Percentiles rank a stretch among this genome's conserved stretches.
phyloP scores from a whole-genome alignment of 1,140 invertebrate species.

The Microplitis demolitor region DNA sequence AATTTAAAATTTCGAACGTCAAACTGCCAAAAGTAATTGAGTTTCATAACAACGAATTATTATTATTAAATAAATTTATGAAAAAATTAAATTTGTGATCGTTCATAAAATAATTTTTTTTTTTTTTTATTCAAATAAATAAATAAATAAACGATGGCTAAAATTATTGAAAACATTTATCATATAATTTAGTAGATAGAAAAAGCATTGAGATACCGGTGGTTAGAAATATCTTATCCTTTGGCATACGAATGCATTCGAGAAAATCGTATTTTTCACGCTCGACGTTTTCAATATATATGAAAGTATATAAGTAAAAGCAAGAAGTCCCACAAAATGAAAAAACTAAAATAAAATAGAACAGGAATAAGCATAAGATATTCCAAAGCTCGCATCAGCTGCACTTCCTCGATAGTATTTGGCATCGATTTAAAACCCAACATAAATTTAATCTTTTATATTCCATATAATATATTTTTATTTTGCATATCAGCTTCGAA shows the following conservation, averaged over 20 bases:
- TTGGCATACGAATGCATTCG: background rate
- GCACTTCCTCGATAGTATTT: background rate
- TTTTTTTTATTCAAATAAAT: no score
- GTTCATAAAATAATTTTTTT: no score
- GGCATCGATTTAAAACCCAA: background rate
- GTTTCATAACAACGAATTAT: no score
- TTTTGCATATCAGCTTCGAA: background rate
- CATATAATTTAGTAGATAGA: no score
- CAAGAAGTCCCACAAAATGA: no score
- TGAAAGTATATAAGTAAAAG: background rate
- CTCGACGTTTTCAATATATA: background rate
- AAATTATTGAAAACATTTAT: no score
- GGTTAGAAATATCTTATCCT: background rate
- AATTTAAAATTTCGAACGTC: no score
- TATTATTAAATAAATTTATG: no score
- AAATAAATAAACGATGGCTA: no score
- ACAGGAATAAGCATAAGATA: background rate
- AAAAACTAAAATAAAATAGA: background rate
- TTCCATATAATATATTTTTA: background rate
- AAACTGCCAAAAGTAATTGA: no score
- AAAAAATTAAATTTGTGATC: no score
- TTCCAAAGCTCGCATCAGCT: background rate
- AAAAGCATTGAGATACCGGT: no score
- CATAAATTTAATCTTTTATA: background rate
- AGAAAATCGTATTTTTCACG: conserved; percentile 11